Conservation (phyloP, 2,888 invertebrate genomes). For the Rhagonycha lutea region DNA sequence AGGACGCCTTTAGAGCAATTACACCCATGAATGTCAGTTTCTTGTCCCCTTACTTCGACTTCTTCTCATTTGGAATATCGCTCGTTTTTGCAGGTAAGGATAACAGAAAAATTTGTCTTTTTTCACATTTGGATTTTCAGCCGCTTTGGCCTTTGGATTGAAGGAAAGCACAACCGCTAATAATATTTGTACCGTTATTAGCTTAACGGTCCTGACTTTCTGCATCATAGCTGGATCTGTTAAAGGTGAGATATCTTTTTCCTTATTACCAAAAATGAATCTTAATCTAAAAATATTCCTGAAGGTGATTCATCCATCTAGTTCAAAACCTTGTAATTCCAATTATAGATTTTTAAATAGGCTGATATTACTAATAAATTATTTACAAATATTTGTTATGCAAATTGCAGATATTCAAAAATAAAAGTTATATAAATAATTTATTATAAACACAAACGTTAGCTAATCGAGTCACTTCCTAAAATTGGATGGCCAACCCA, state of each 20-base stretch:
- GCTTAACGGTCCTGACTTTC: constrained; percentile 79
- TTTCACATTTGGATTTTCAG: constrained; percentile 74
- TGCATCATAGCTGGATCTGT: constrained; percentile 79
- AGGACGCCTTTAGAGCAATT: constrained; percentile 63
- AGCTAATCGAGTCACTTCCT: too few relatives aligned
- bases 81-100: constrained; percentile 69
- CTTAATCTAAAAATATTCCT: too few relatives aligned
- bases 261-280: too few relatives aligned
- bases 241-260: constrained; percentile 59
- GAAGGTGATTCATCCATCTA: too few relatives aligned
- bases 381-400: too few relatives aligned
- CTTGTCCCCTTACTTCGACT: constrained; percentile 73
- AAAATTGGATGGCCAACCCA: too few relatives aligned
- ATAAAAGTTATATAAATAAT: too few relatives aligned
- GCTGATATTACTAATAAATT: too few relatives aligned
- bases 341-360: too few relatives aligned
- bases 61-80: constrained; percentile 75
- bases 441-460: too few relatives aligned
- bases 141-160: constrained; percentile 79
- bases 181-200: constrained; percentile 83
- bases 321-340: too few relatives aligned
- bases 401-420: too few relatives aligned
- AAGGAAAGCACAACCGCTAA: constrained; percentile 87
- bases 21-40: constrained; percentile 69
- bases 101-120: constrained; percentile 73